Evolutionary conservation across 1,140 invertebrate genomes (phyloP).

Genomic region (Pygmarrhopalites habei): DNA sequence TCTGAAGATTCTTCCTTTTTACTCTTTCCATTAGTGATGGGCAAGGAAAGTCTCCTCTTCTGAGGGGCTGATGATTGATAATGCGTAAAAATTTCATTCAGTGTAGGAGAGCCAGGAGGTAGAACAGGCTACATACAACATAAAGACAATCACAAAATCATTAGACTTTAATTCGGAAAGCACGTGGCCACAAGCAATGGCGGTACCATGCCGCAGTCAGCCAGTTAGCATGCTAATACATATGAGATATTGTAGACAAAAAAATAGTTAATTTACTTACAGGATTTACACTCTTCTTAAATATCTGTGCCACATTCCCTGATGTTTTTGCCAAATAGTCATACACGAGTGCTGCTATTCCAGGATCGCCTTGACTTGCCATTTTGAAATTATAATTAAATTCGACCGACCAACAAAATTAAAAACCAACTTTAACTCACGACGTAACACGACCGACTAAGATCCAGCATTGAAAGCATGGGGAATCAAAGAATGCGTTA

Average conservation of each 20-base stretch:
- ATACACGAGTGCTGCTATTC: constrained; percentile 35
- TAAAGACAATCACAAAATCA: too few species aligned
- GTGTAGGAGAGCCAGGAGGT: constrained; percentile 26
- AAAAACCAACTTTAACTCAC: not conserved
- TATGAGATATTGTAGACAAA: too few species aligned
- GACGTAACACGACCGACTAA: too few species aligned
- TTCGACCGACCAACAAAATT: not conserved
- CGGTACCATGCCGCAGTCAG: not conserved
- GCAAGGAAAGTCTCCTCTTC: constrained; percentile 31
- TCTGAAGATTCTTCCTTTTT: constrained; percentile 19
- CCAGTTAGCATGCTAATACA: not conserved
- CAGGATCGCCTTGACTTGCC: constrained; percentile 14
- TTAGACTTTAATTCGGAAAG: not conserved
- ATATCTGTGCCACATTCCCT: constrained; percentile 25
- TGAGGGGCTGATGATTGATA: constrained; percentile 33
- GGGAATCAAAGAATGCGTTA: too few species aligned
- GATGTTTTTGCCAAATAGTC: constrained; percentile 33
- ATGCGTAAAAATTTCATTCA: constrained; percentile 32
- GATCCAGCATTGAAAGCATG: too few species aligned
- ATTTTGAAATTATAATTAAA: not conserved
- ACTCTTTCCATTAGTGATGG: constrained; percentile 1
- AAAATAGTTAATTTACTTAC: too few species aligned
- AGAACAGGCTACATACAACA: constrained; percentile 32
- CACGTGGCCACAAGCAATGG: not conserved
- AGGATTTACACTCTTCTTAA: constrained; percentile 33